phyloP scores from a whole-genome alignment of 2,113 vertebrate species.

The Xiphophorus hellerii region DNA sequence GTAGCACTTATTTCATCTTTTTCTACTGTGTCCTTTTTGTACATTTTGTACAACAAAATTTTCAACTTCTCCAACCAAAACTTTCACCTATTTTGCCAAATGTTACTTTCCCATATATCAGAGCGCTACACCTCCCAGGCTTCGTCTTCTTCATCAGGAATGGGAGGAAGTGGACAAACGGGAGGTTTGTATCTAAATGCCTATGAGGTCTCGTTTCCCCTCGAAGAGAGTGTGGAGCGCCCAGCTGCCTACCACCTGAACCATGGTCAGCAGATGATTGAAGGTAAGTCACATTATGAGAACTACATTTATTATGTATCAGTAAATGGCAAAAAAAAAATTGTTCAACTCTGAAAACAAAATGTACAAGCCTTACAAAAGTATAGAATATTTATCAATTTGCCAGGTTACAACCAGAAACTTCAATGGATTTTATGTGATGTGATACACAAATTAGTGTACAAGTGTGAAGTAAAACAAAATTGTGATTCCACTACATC shows the following conservation, averaged over 20 bases:
- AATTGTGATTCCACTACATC: too few relatives aligned
- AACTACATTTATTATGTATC: neutral
- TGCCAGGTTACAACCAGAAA: too few relatives aligned
- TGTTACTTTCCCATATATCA: conserved; percentile 11
- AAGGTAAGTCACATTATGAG: conserved; percentile 71
- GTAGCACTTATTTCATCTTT: neutral
- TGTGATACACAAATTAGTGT: too few relatives aligned
- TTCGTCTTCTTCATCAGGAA: conserved; percentile 14
- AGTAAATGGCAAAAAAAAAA: neutral
- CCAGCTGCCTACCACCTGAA: conserved; percentile 69
- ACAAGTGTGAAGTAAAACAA: too few relatives aligned
- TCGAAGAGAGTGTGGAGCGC: conserved; percentile 77
- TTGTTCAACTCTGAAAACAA: too few relatives aligned
- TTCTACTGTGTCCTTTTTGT: too few relatives aligned
- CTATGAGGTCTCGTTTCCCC: conserved; percentile 83
- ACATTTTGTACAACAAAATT: too few relatives aligned
- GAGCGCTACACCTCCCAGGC: conserved; percentile 51
- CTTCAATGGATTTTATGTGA: too few relatives aligned
- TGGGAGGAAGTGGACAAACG: conserved; percentile 33
- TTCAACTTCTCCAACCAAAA: neutral
- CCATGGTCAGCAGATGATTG: conserved; percentile 73
- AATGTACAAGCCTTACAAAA: too few relatives aligned
- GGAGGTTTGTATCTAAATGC: conserved; percentile 80
- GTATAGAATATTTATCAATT: too few relatives aligned
- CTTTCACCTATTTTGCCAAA: neutral